Evolutionary conservation across 2,113 vertebrate species (phyloP).

Genomic region (Leuciscus idus): DNA sequence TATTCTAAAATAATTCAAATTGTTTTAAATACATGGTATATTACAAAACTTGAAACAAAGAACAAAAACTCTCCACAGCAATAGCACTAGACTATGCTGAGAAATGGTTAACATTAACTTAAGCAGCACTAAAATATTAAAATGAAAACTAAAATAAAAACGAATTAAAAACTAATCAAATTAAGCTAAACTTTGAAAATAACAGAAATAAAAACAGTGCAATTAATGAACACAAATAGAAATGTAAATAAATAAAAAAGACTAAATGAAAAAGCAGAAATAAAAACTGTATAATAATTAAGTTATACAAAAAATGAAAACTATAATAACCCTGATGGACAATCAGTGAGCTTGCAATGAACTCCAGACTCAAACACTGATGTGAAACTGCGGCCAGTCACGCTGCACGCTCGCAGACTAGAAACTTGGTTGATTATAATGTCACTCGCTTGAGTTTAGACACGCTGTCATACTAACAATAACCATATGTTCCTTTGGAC

Average conservation of each 20-base stretch:
- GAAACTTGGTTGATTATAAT: background rate
- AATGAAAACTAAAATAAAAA: background rate
- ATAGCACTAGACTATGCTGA: background rate
- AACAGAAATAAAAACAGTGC: background rate
- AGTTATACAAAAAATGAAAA: background rate
- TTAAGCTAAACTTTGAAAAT: no score
- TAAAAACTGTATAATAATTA: background rate
- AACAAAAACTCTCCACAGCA: background rate
- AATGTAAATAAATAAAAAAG: background rate
- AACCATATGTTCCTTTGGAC: slow-evolving; percentile 29
- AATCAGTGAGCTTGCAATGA: background rate
- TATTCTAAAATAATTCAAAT: background rate
- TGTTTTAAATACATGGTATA: background rate
- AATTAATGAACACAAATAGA: background rate
- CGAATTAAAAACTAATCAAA: background rate
- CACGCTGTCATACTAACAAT: background rate
- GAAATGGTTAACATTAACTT: background rate
- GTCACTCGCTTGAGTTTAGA: background rate
- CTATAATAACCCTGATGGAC: background rate
- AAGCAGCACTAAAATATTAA: background rate
- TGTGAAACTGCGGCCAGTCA: background rate
- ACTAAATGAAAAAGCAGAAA: background rate
- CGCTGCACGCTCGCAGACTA: background rate
- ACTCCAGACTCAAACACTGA: background rate
- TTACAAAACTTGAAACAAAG: background rate